Conservation (phyloP, 2,113 vertebrate species). For the Herpailurus yagouaroundi region DNA sequence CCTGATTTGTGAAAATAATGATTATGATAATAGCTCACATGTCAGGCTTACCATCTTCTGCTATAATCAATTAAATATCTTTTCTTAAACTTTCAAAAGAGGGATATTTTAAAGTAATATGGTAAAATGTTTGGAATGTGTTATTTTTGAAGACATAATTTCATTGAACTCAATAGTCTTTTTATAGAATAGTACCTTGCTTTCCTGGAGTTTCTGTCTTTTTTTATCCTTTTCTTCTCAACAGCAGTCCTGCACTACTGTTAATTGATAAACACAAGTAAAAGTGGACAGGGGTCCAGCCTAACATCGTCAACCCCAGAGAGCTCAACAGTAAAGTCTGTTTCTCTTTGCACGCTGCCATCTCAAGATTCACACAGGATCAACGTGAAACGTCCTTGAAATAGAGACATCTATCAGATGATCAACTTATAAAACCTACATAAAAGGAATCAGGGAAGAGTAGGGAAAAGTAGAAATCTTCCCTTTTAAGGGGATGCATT, state of each 20-base stretch:
- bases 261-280: fast-evolving
- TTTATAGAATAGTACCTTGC: neutral
- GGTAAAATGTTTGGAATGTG: neutral
- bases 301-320: too few species aligned
- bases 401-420: neutral
- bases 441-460: too few species aligned
- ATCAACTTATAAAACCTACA: neutral
- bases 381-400: neutral
- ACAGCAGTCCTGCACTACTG: fast-evolving
- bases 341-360: neutral
- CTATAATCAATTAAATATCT: neutral
- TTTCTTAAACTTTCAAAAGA: neutral
- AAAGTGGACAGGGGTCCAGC: neutral
- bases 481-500: neutral
- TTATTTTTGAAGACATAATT: neutral
- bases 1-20: constrained; percentile 23
- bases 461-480: neutral
- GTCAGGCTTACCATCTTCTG: neutral
- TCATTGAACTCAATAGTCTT: neutral
- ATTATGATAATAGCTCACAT: neutral
- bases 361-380: neutral
- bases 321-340: too few species aligned
- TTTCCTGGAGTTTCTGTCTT: neutral
- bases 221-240: fast-evolving
- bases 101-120: neutral